phyloP scores from a whole-genome alignment of 2,888 invertebrate species.

The Noctua janthe region DNA sequence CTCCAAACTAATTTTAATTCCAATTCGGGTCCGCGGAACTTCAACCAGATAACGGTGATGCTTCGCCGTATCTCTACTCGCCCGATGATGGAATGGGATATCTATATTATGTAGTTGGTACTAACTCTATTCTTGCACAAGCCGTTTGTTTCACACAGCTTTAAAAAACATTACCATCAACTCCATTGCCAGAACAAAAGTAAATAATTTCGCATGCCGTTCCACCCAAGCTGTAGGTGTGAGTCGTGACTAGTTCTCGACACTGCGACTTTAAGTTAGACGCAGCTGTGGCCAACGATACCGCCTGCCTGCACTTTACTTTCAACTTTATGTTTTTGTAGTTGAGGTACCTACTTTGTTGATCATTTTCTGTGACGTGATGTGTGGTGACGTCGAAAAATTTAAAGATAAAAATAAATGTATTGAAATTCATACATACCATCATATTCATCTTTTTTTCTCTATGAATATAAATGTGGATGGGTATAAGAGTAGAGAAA shows the following conservation, averaged over 20 bases:
- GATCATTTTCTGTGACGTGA: background rate
- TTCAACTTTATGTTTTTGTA: conserved; percentile 17
- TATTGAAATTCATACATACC: background rate
- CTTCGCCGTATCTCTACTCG: no score
- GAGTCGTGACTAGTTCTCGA: conserved; percentile 42
- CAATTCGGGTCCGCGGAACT: no score
- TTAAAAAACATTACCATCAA: background rate
- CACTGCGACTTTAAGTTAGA: conserved; percentile 48
- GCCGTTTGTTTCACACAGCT: background rate
- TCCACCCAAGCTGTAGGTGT: conserved; percentile 6
- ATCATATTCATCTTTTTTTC: background rate
- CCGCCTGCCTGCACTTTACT: conserved; percentile 20
- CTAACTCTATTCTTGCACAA: background rate
- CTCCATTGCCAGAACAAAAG: background rate
- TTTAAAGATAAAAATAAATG: background rate
- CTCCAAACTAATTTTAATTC: no score
- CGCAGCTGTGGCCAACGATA: conserved; percentile 53
- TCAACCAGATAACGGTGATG: no score
- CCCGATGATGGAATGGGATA: no score
- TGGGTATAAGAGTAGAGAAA: no score
- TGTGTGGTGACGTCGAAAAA: background rate
- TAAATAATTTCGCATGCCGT: conserved; percentile 41
- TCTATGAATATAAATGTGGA: no score
- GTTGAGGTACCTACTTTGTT: conserved; percentile 1
- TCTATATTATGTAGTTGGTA: background rate